Evolutionary conservation across 1,140 invertebrate genomes (phyloP), one percentile per base, ranked within the genome.

Genomic region (Drosophila repleta): DNA sequence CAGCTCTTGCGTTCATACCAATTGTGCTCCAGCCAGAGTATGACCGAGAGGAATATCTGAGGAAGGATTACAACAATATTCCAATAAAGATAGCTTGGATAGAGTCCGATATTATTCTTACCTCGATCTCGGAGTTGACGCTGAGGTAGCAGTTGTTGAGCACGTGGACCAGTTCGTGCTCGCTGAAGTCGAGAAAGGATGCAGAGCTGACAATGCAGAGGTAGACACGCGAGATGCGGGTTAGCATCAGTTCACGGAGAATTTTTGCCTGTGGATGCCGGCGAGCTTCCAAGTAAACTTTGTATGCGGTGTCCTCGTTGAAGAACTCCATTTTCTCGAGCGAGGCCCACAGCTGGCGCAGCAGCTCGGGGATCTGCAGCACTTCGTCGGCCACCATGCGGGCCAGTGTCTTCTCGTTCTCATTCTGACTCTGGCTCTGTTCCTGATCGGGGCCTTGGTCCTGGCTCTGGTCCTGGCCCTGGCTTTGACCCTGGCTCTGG

Each of bases 261-360:
- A 83, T 84, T 37, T 74, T 74, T 1, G 67, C 80, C 15, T 83
- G 51, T 0, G 80, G 80, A 49, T 83, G 63, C n/a, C 49, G 41
- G 2, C 80, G 72, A 0, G 72, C 80, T 52, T 83, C 81, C 35
- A 83, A 35, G 11, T 84, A 83, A 13, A 78, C 80, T 43, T 79
- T 83, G 20, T 79, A 83, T 4, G 80, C 80, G 4, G 72, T 63
- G n/a, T 83, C 80, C 51, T 83, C 80, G 39, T 83, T 79, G 26
- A 83, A 83, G 76, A 84, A 83, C 24, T 84, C 80, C 80, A 83
- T 83, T n/a, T 76, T 60, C 26, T 79, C 76, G 7, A 83, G 56
- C 1, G 80, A 84, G 5, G 26, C 7, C 76, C 72, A 76, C 10
- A 83, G 76, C 43, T 84, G 80, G 7, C 80, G 80, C 48, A 83